phyloP scores from a whole-genome alignment of 2,888 invertebrate genomes.

The Mythimna pallens region DNA sequence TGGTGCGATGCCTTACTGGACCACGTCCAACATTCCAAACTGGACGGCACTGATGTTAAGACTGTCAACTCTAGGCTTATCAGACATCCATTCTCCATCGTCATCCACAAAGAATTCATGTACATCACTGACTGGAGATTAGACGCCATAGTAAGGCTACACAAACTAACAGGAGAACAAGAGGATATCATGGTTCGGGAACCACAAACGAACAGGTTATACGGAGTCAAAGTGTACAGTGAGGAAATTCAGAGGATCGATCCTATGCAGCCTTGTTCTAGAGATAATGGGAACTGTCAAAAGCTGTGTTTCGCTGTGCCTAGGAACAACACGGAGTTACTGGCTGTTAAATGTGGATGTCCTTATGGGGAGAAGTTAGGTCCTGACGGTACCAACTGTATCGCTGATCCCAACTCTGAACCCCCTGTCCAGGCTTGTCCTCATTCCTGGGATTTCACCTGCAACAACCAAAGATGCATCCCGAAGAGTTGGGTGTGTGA shows the following conservation, averaged over 20 bases:
- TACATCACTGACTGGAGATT: constrained; percentile 99
- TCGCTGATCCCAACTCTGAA: constrained; percentile 95
- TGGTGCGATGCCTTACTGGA: constrained; percentile 99
- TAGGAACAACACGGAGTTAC: constrained; percentile 87
- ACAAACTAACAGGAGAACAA: constrained; percentile 96
- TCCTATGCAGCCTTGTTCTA: constrained; percentile 94
- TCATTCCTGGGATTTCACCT: constrained; percentile 98
- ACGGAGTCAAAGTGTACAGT: constrained; percentile 97
- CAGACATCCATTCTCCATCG: constrained; percentile 97
- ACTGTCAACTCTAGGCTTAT: constrained; percentile 97
- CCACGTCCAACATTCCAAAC: constrained; percentile 97
- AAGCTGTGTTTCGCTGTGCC: constrained; percentile 98
- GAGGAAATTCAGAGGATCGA: constrained; percentile 93
- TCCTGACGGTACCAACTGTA: constrained; percentile 93
- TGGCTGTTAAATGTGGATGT: constrained; percentile 95
- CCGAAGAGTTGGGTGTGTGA: constrained; percentile 99
- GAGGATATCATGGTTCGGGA: constrained; percentile 96
- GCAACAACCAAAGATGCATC: constrained; percentile 97
- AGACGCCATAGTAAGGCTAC: constrained; percentile 97
- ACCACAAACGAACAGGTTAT: constrained; percentile 96
- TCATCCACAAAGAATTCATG: constrained; percentile 97
- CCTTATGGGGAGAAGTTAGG: constrained; percentile 97
- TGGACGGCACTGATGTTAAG: constrained; percentile 97
- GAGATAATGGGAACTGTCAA: constrained; percentile 97
- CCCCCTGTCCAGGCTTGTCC: constrained; percentile 97